Conservation (phyloP, 1,140 invertebrate genomes). For the Heliconius himera region DNA sequence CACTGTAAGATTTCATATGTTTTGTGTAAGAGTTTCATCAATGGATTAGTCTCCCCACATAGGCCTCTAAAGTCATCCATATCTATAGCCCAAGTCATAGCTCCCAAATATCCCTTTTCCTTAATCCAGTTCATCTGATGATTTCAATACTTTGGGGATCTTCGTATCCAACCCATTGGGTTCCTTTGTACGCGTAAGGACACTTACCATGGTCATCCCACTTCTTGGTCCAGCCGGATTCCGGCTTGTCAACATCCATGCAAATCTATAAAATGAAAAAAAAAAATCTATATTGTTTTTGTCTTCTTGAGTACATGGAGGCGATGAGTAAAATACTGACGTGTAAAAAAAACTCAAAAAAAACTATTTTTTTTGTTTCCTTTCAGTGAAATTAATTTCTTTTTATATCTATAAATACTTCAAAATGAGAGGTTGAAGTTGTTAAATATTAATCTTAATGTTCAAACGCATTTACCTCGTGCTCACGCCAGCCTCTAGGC, state of each 20-base stretch:
- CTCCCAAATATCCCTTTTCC: slow-evolving; percentile 89
- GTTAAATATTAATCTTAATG: slow-evolving; percentile 35
- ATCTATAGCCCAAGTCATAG: slow-evolving; percentile 95
- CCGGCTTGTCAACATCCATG: slow-evolving; percentile 85
- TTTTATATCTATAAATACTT: slow-evolving; percentile 18
- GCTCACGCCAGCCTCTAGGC: background rate
- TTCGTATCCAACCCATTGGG: slow-evolving; percentile 97
- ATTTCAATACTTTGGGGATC: slow-evolving; percentile 89
- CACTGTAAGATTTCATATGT: slow-evolving; percentile 88
- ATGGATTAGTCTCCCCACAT: slow-evolving; percentile 87
- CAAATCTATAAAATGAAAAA: slow-evolving; percentile 85
- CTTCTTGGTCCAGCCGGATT: slow-evolving; percentile 88
- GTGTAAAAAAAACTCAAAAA: background rate
- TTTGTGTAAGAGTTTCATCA: slow-evolving; percentile 88
- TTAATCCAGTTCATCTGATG: slow-evolving; percentile 94
- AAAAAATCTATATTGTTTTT: background rate
- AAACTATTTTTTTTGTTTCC: background rate
- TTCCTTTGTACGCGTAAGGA: slow-evolving; percentile 93
- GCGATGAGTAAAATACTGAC: too few relatives aligned
- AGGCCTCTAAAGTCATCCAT: slow-evolving; percentile 92
- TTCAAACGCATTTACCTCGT: slow-evolving; percentile 23
- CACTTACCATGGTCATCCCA: slow-evolving; percentile 92
- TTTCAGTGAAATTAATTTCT: background rate
- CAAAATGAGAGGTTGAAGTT: slow-evolving; percentile 13
- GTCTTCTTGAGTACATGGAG: too few relatives aligned